phyloP scores from a whole-genome alignment of 1,140 invertebrate species.

The Ceratina australensis region DNA sequence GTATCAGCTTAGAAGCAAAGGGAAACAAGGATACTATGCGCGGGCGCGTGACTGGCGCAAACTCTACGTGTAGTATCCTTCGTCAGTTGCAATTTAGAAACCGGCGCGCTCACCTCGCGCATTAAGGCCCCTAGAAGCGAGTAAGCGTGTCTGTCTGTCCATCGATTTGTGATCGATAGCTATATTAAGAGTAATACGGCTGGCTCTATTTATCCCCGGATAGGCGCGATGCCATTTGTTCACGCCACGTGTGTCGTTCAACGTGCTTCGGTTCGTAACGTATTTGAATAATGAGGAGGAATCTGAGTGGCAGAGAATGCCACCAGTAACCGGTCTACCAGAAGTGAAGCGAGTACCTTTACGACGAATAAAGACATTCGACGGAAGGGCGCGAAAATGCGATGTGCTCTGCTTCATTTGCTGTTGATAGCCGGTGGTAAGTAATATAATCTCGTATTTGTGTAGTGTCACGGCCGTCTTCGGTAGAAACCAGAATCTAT shows the following conservation, averaged over 20 bases:
- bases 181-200: no score
- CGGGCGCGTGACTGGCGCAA: constrained; percentile 74
- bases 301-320: constrained; percentile 8
- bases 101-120: constrained; percentile 75
- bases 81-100: constrained; percentile 77
- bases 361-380: constrained; percentile 70
- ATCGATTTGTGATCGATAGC: background rate
- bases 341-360: no score
- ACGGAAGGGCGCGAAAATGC: constrained; percentile 58
- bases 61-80: constrained; percentile 76
- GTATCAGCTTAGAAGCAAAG: constrained; percentile 56
- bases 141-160: constrained; percentile 10
- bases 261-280: no score
- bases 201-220: no score
- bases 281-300: background rate
- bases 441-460: no score
- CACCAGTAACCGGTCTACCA: background rate
- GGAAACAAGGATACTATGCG: constrained; percentile 69
- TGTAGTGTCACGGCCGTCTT: no score
- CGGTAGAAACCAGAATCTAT: no score
- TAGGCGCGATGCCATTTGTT: no score
- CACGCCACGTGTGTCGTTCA: no score
- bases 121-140: no score
- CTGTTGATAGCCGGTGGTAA: constrained; percentile 73
- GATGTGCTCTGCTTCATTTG: constrained; percentile 64